Evolutionary conservation across 2,113 vertebrate genomes (phyloP), one percentile per base, ranked within the genome.

Genomic region (Phainopepla nitens): DNA sequence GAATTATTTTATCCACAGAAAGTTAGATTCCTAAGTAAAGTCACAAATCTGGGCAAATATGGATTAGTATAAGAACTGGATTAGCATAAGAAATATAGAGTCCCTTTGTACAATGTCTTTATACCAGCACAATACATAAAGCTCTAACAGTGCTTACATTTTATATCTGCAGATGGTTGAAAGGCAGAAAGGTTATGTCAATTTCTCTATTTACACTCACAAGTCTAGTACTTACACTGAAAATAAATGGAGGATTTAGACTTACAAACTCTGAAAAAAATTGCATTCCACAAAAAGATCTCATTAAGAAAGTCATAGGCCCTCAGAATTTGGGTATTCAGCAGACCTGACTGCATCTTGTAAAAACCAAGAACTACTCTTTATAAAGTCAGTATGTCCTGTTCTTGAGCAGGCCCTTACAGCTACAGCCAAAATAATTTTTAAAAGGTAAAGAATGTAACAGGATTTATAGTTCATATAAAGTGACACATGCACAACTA

Each of bases 231-330:
- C 50, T 93, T 82, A 69, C 21, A 94, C 7, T 31, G 53, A 93
- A 91, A 95, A 96, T 88, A 96, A 96, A 90, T 66, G 71, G 58
- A 81, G 58, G 82, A 90, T 82, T 95, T 95, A 82, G 82, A 88
- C 13, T 66, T 68, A 36, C 15, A 94, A 77, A 4, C 11, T 19
- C 24, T 44, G 29, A 82, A 95, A 95, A 39, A 95, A 70, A 44
- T 3, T 44, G 11, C 66, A 80, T 94, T 96, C 82, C 82, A 77
- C 58, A 83, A 44, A 51, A 85, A 76, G 22, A 44, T 36, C 39
- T 77, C 51, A 65, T 28, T 88, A 85, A 86, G 62, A 78, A 93
- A 60, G 39, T 25, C 10, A 25, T 64, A 62, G 27, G 29, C 13
- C 27, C 14, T 66, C 51, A 76, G 62, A 83, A 91, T 44, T 15